A percentile compares a stretch with the other conserved stretches of the same genome.
phyloP scores from a whole-genome alignment of 2,797 vertebrate genomes.

The Orestias chungarensis region DNA sequence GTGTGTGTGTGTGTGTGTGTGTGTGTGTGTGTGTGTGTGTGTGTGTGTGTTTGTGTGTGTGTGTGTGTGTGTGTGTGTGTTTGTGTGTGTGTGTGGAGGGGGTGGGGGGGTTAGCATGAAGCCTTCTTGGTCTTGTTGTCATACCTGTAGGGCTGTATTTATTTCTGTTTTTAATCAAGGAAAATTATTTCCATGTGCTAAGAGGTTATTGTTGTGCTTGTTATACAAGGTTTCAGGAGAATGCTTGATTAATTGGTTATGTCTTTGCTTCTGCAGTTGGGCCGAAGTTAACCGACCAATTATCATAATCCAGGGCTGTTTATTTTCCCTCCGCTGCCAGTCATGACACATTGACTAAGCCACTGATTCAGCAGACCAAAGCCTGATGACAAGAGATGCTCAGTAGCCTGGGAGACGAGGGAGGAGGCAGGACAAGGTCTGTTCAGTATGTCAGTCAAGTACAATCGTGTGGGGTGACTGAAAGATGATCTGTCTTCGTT shows the following conservation, averaged over 20 bases:
- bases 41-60: no score
- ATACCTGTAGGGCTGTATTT: constrained; percentile 76
- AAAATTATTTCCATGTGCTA: constrained; percentile 91
- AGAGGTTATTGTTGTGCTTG: constrained; percentile 83
- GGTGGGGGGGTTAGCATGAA: constrained; percentile 56
- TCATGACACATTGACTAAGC: constrained; percentile 61
- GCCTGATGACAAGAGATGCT: constrained; percentile 63
- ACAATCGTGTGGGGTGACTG: constrained; percentile 49
- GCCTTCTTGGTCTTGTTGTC: constrained; percentile 75
- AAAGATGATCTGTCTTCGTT: constrained; percentile 52
- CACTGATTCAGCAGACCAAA: constrained; percentile 63
- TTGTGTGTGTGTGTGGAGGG: no score
- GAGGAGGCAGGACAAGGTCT: constrained; percentile 42
- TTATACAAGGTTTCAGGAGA: constrained; percentile 85
- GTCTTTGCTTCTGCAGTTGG: constrained; percentile 74
- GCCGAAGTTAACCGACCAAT: constrained; percentile 85
- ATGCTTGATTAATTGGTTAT: constrained; percentile 88
- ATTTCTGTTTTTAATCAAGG: constrained; percentile 90
- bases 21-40: no score
- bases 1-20: no score
- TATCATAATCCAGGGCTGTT: constrained; percentile 88
- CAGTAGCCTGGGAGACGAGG: constrained; percentile 43
- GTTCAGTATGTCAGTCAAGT: constrained; percentile 63
- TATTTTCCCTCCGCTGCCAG: constrained; percentile 83
- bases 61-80: no score